Evolutionary conservation across 2,888 invertebrate genomes (phyloP).

Genomic region (Stenodema calcarata): DNA sequence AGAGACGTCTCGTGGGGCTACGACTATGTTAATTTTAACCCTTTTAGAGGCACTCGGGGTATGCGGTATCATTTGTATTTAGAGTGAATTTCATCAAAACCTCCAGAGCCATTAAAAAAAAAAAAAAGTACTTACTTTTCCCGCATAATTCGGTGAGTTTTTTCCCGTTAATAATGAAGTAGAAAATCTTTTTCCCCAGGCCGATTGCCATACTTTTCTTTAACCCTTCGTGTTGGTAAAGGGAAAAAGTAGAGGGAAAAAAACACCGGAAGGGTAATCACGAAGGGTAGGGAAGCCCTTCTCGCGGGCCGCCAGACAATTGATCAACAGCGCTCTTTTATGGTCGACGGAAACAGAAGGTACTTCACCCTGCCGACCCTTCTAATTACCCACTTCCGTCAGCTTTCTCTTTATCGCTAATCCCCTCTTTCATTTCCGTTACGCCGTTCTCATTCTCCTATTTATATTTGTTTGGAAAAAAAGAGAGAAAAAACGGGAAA

Average conservation of each 20-base stretch:
- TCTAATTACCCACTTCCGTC: conserved; percentile 24
- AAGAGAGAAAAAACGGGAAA: not conserved
- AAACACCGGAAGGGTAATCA: not conserved
- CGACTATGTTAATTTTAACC: too few relatives aligned
- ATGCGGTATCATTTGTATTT: too few relatives aligned
- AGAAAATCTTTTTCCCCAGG: too few relatives aligned
- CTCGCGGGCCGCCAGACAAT: not conserved
- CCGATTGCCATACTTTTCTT: too few relatives aligned
- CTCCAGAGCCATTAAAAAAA: too few relatives aligned
- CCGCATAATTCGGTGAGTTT: too few relatives aligned
- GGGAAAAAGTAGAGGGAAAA: not conserved
- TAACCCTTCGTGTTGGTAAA: too few relatives aligned
- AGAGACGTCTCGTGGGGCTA: too few relatives aligned
- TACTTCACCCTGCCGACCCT: not conserved
- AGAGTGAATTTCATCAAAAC: too few relatives aligned
- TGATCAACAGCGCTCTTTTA: conserved; percentile 10
- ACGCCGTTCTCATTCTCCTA: not conserved
- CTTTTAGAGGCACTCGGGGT: too few relatives aligned
- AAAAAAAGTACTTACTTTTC: too few relatives aligned
- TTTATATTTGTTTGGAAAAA: not conserved
- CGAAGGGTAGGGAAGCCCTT: not conserved
- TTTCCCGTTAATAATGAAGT: too few relatives aligned
- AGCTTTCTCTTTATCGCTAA: not conserved
- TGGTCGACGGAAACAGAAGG: not conserved
- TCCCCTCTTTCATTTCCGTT: not conserved